phyloP scores from a whole-genome alignment of 2,797 vertebrate species.

The Linurgus olivaceus region DNA sequence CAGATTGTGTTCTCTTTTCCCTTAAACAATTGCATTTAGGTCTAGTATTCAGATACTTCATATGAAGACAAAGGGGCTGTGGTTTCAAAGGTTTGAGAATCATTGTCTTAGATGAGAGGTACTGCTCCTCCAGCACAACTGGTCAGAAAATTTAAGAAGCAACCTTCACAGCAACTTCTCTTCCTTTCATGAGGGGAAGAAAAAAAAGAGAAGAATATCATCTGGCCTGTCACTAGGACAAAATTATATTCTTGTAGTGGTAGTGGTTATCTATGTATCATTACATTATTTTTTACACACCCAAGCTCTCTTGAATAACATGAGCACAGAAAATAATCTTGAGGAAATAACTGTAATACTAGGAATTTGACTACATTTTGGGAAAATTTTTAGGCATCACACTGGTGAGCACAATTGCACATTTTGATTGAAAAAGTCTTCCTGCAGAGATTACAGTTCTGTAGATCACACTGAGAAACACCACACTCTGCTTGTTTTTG shows the following conservation, averaged over 20 bases:
- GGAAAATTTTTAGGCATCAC: not conserved
- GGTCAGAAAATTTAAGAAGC: not conserved
- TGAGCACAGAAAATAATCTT: not conserved
- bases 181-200: not conserved
- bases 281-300: not conserved
- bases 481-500: not conserved
- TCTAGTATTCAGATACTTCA: not conserved
- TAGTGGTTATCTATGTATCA: not conserved
- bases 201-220: not conserved
- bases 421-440: not conserved
- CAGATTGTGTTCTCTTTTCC: not conserved
- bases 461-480: not conserved
- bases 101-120: not conserved
- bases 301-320: not conserved
- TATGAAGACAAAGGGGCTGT: not conserved
- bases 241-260: not conserved
- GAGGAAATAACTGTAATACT: not conserved
- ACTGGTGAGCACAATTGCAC: not conserved
- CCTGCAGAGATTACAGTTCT: not conserved
- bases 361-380: not conserved
- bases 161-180: not conserved
- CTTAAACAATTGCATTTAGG: not conserved
- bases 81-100: not conserved
- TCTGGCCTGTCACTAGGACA: not conserved
- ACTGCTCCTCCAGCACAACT: not conserved